Base-by-base conservation (phyloP, 2,888 invertebrate species). In the Tiliacea citrago region DNA sequence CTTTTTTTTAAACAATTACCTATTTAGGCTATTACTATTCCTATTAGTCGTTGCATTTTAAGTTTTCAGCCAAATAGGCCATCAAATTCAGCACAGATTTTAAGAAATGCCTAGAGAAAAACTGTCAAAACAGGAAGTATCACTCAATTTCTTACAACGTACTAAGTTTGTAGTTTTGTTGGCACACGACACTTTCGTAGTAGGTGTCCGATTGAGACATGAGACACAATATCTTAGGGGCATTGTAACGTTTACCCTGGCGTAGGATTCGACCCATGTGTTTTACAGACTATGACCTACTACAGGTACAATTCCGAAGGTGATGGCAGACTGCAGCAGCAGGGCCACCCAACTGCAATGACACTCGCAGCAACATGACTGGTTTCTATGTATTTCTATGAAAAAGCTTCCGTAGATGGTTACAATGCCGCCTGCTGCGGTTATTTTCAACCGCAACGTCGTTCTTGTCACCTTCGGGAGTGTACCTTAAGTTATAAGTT, bases 41-140 rank as follows among this genome's bases (percentile, higher is more conserved):
- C n/a, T 67, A 16, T 10, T 21, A 18, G 24, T 10, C 51, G 1
- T 42, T 75, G 35, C 39, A 55, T 39, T 76, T 47, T n/a, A 3
- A 68, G 0, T 24, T 24, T 12, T 24, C 2, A 65, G 77, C 77
- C 78, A 77, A 77, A 65, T 78, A 78, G 78, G 72, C 45, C 77
- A 65, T 7, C 1, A 49, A 68, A 61, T 61, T 39, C 13, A 68
- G 68, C 45, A 53, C 39, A 55, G 39, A 61, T 75, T 68, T 60
- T 18, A 24, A 49, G 53, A 69, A 77, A 49, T 49, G 2, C 29
- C n/a, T 29, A 55, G 39, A 68, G 8, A 29, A 60, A n/a, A 42
- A 39, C n/a, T 16, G 12, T 42, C 1, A 16, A n/a, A 53, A 39
- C 29, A 42, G 75, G 77, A 76, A 55, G 69, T 76, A 42, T 69